A percentile compares a stretch with the other conserved stretches of the same genome.
Conservation (phyloP, 2,888 invertebrate genomes). For the Aphelenchoides bicaudatus region DNA sequence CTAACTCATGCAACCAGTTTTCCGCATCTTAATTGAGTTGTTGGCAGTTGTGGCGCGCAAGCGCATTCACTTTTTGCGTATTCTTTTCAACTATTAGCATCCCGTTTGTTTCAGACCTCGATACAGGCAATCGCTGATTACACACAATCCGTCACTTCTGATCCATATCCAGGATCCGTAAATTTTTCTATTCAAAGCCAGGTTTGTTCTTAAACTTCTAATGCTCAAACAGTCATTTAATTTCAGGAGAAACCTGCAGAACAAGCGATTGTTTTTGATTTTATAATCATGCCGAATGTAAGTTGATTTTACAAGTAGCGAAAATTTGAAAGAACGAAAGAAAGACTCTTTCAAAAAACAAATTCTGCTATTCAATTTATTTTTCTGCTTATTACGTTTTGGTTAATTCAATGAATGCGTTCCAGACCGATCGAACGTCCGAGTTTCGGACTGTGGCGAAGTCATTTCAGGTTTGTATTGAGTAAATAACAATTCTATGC, state of each 20-base stretch:
- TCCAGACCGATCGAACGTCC: constrained; percentile 55
- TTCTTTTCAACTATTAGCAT: too few species aligned
- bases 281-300: constrained; percentile 9
- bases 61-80: too few species aligned
- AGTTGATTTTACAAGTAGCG: too few species aligned
- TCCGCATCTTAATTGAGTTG: too few species aligned
- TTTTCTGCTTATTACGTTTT: too few species aligned
- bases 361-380: too few species aligned
- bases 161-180: neutral
- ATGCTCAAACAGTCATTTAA: neutral
- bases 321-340: too few species aligned
- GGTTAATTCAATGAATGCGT: too few species aligned
- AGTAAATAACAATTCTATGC: constrained; percentile 3
- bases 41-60: too few species aligned
- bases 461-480: constrained; percentile 46
- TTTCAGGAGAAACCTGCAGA: neutral
- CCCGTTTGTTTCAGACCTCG: constrained; percentile 17
- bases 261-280: constrained; percentile 6
- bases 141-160: constrained; percentile 9
- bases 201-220: constrained; percentile 1
- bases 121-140: constrained; percentile 8
- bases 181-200: neutral
- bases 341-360: too few species aligned
- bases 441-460: constrained; percentile 58
- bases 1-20: neutral